phyloP scores from a whole-genome alignment of 2,888 invertebrate genomes.

The Notodonta dromedarius region DNA sequence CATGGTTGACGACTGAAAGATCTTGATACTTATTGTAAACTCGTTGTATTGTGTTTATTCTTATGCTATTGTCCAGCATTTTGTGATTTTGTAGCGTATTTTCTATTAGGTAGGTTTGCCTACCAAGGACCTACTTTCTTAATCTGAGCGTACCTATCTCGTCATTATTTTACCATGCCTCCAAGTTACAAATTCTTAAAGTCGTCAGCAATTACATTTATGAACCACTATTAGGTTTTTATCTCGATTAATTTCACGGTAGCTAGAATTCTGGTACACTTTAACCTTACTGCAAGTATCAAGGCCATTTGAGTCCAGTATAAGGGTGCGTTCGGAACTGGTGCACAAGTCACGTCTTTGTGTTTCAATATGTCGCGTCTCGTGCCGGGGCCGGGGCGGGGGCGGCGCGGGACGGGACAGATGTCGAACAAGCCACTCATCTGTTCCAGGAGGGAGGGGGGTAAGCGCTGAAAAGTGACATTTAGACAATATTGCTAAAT shows the following conservation, averaged over 20 bases:
- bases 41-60: not conserved
- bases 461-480: not conserved
- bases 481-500: not conserved
- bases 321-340: slow-evolving; percentile 22
- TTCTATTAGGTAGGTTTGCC: too few species aligned
- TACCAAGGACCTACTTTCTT: too few species aligned
- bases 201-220: too few species aligned
- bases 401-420: not conserved
- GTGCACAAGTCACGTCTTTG: slow-evolving; percentile 39
- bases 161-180: too few species aligned
- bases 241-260: too few species aligned
- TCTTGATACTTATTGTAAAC: slow-evolving; percentile 33
- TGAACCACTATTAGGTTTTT: too few species aligned
- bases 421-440: not conserved
- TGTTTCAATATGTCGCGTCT: slow-evolving; percentile 45
- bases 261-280: too few species aligned
- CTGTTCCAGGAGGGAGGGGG: not conserved
- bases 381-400: slow-evolving; percentile 9
- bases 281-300: not conserved
- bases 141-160: too few species aligned
- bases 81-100: too few species aligned
- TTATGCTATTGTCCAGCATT: not conserved
- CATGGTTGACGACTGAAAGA: slow-evolving; percentile 7
- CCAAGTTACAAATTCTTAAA: too few species aligned
- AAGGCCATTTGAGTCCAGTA: not conserved